Evolutionary conservation across 2,888 invertebrate genomes (phyloP), one percentile per base, ranked within the genome.

Genomic region (Cosmopolites sordidus): DNA sequence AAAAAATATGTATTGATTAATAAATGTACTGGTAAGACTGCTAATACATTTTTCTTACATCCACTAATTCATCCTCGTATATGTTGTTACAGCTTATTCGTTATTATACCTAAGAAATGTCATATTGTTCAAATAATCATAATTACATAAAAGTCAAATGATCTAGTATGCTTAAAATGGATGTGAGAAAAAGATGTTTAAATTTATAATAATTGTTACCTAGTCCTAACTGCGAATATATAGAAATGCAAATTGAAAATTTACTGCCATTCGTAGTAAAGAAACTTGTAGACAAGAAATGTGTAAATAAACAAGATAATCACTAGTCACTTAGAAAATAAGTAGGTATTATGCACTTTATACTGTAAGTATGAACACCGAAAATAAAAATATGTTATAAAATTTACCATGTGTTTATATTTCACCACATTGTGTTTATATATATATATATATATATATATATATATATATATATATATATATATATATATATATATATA

Each of bases 321-420:
- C 55, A 56, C 40, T 49, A 54, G 53, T 5, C 16, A 47, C 17
- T 18, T 55, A 43, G 51, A 43, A 48, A 45, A 15, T 55, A 56
- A 51, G 18, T 50, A 50, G 46, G 45, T 39, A 51, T 42, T 56
- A 50, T 51, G 55, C 55, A 56, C 55, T 56, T 56, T 56, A 48
- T 56, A 56, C 48, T 55, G 51, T 55, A 55, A 55, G 55, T 51
- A 54, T 55, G 51, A 55, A 38, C 55, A 55, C 55, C 47, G 43
- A 47, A 51, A 55, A 51, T 48, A 53, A 44, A 22, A 22, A 53
- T 48, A 41, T 33, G 33, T 33, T 33, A 33, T 33, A 33, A 33
- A 33, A 33, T 12, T 33, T 33, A 33, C 8, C 3, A 33, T 33
- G 3, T 8, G 22, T 22, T 22, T 22, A 5, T 22, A 22, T 22